Percentiles rank a stretch among this genome's conserved stretches.
phyloP scores from a whole-genome alignment of 2,113 vertebrate species.

The Scomber scombrus region DNA sequence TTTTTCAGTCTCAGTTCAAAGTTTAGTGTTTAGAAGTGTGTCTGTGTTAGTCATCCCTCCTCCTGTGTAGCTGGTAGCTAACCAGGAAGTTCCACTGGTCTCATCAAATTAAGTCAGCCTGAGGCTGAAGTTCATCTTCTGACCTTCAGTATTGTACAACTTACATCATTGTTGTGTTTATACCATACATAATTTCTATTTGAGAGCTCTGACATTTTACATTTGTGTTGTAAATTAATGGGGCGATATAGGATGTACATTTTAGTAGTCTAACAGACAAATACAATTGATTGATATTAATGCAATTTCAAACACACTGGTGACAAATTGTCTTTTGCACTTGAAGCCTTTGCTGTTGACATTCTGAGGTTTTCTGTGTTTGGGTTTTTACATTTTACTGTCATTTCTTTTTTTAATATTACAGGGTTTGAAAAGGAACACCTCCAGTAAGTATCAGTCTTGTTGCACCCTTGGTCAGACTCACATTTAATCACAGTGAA shows the following conservation, averaged over 20 bases:
- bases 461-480: neutral
- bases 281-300: too few relatives aligned
- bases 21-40: neutral
- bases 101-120: conserved; percentile 39
- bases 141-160: conserved; percentile 30
- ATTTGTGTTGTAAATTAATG: neutral
- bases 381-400: conserved; percentile 31
- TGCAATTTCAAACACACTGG: too few relatives aligned
- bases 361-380: neutral
- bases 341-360: neutral
- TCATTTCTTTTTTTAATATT: conserved; percentile 83
- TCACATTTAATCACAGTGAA: conserved; percentile 11
- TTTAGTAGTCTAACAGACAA: neutral
- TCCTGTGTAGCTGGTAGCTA: neutral
- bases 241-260: neutral
- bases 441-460: conserved; percentile 91
- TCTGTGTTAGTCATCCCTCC: neutral
- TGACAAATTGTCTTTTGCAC: neutral
- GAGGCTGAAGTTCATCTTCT: conserved; percentile 19
- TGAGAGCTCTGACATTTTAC: neutral
- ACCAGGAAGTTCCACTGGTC: conserved; percentile 5
- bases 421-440: conserved; percentile 95
- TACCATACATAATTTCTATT: neutral
- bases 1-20: too few relatives aligned
- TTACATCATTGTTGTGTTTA: neutral